Base-by-base conservation (phyloP, 1,140 invertebrate species). In the Drosophila lacteicornis region DNA sequence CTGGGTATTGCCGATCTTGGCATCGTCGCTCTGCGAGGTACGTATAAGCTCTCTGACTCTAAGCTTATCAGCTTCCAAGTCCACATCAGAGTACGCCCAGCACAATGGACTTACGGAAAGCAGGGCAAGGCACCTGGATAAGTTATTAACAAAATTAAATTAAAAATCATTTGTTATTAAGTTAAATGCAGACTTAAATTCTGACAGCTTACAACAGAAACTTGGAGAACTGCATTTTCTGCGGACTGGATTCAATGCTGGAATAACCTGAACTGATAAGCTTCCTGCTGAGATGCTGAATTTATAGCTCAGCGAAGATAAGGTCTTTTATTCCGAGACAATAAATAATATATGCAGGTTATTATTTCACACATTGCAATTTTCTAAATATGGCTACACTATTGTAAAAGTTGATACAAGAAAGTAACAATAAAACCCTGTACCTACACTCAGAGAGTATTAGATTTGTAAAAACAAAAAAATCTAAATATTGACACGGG, bases 1-100 rank as follows among this genome's bases (percentile, higher is more conserved):
- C 55, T 60, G 53, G 17, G 9, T 63, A 4, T 27, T 22, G 9
- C 19, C 30, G 53, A 42, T 63, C 19, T 63, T 42, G 17, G 25
- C 19, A n/a, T 60, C 56, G 12, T 8, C 61, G 6, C 9, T 40
- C 13, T 9, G 1, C 8, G 53, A 42, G 17, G n/a, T 33, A 19
- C 17, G 25, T 7, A 59, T 33, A n/a, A 63, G 25, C 9, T 63
- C 9, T 7, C 13, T 5, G 40, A 60, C 12, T 17, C 38, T 60
- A 6, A 9, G 27, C 13, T 19, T 33, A 30, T 65, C 38, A 3
- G 15, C 38, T 22, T 22, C 9, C 4, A 40, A 15, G 6, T 65
- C 13, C 8, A 19, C 38, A 15, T n/a, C 15, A 13, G 53, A 17
- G 12, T 65, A 65, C 0, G 12, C 55, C 25, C 11, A 43, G 15